These are phyloP conservation scores for Drosophila chauvacae DNA, from an alignment of 1,140 invertebrate genomes.

Conservation along the genomic window DNA sequence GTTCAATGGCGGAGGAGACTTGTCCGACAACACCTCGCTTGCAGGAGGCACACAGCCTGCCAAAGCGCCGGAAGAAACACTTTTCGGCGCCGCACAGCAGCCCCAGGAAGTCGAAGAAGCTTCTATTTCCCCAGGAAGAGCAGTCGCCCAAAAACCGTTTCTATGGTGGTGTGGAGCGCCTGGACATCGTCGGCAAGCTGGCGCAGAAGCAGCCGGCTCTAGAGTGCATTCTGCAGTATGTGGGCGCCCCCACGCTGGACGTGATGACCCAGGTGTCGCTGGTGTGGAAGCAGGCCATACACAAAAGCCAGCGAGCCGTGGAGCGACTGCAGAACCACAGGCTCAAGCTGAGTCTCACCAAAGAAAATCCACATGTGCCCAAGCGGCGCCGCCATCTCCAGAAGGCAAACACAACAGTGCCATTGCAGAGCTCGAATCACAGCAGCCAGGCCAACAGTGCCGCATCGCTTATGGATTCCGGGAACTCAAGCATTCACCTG, in stretches of 20 bases:
- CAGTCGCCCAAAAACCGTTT: slow-evolving; percentile 35
- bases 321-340: slow-evolving; percentile 64
- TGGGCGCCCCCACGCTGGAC: slow-evolving; percentile 58
- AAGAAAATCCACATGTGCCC: slow-evolving; percentile 55
- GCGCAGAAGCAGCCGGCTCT: slow-evolving; percentile 53
- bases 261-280: slow-evolving; percentile 60
- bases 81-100: slow-evolving; percentile 56
- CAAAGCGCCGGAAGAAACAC: slow-evolving; percentile 54
- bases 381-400: slow-evolving; percentile 36
- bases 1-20: slow-evolving; percentile 7
- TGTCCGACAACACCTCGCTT: slow-evolving; percentile 43
- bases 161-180: slow-evolving; percentile 55
- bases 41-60: slow-evolving; percentile 25
- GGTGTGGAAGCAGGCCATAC: slow-evolving; percentile 54
- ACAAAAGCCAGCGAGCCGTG: slow-evolving; percentile 31
- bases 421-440: slow-evolving; percentile 67
- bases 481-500: slow-evolving; percentile 24
- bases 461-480: slow-evolving; percentile 22
- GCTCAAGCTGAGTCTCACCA: slow-evolving; percentile 59
- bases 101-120: slow-evolving; percentile 69
- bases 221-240: slow-evolving; percentile 56
- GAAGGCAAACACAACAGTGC: slow-evolving; percentile 51
- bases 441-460: slow-evolving; percentile 34
- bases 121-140: slow-evolving; percentile 44
- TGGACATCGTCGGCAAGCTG: slow-evolving; percentile 63